Percentiles rank a stretch among this genome's conserved stretches.
Conservation (phyloP, 2,888 invertebrate genomes). For the Tortrix viridana region DNA sequence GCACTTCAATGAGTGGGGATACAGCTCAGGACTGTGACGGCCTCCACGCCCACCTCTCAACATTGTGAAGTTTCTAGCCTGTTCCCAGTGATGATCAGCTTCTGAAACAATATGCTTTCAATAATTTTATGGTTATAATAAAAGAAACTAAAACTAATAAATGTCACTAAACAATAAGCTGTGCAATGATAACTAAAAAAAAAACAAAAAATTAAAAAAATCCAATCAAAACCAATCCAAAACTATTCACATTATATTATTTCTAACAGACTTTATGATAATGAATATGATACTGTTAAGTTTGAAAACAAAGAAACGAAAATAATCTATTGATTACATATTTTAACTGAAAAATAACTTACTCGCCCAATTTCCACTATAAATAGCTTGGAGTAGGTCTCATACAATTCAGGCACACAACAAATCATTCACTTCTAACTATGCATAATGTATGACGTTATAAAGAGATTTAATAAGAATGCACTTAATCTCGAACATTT, state of each 20-base stretch:
- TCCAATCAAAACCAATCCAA: too few species aligned
- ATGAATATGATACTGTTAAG: too few species aligned
- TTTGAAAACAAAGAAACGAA: too few species aligned
- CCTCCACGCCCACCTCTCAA: constrained; percentile 85
- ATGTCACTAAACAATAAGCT: too few species aligned
- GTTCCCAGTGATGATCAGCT: constrained; percentile 64
- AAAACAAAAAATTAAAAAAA: too few species aligned
- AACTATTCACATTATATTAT: too few species aligned
- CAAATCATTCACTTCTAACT: constrained; percentile 10
- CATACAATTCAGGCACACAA: constrained; percentile 10
- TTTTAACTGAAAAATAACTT: constrained; percentile 11
- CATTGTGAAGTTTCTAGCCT: constrained; percentile 78
- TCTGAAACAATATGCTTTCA: constrained; percentile 58
- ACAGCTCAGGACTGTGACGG: constrained; percentile 89
- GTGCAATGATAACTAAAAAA: too few species aligned
- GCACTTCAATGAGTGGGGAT: constrained; percentile 92
- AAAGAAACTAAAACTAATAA: too few species aligned
- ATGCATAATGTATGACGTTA: constrained; percentile 26
- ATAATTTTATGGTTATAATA: constrained; percentile 1
- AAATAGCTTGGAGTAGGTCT: constrained; percentile 20
- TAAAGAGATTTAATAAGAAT: constrained; percentile 29
- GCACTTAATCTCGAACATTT: constrained; percentile 2
- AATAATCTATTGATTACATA: too few species aligned
- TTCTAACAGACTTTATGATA: too few species aligned
- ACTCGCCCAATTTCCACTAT: constrained; percentile 29